Conservation (phyloP, 2,888 invertebrate species). For the Caenorhabditis doughertyi region DNA sequence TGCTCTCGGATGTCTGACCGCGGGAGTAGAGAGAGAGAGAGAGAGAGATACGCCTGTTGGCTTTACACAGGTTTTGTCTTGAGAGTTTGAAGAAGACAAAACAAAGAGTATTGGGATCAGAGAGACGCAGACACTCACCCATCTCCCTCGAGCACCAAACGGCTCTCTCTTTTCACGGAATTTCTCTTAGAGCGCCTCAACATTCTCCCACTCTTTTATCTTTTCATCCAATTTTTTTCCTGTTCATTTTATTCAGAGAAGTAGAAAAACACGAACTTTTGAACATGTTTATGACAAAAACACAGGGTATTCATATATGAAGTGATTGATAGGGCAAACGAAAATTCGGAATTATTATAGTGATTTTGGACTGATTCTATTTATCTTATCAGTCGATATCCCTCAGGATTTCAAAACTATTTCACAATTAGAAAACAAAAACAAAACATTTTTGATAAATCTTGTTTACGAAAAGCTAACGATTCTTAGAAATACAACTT, state of each 20-base stretch:
- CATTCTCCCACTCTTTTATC: constrained; percentile 32
- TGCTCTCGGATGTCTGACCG: constrained; percentile 7
- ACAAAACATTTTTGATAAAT: too few species aligned
- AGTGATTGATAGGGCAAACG: too few species aligned
- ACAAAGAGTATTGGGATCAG: constrained; percentile 19
- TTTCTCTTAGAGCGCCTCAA: constrained; percentile 26
- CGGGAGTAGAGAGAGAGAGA: background rate
- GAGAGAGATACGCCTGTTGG: constrained; percentile 47
- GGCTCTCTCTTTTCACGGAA: constrained; percentile 22
- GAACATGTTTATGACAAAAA: too few species aligned
- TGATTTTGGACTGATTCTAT: too few species aligned
- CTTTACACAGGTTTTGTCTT: constrained; percentile 60
- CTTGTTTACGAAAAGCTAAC: too few species aligned
- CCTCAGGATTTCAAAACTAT: background rate
- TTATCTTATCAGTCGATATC: too few species aligned
- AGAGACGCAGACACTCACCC: constrained; percentile 25
- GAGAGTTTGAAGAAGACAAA: constrained; percentile 40
- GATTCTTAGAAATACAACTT: too few species aligned
- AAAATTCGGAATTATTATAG: too few species aligned
- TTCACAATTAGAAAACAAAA: constrained; percentile 11
- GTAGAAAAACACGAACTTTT: too few species aligned
- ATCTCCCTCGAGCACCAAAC: constrained; percentile 22
- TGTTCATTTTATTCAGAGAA: background rate
- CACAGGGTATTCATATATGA: too few species aligned
- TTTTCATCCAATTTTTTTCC: constrained; percentile 22